Percentiles rank a stretch among this genome's conserved stretches.
Evolutionary conservation across 2,797 vertebrate genomes (phyloP).

Genomic region (Champsocephalus gunnari): DNA sequence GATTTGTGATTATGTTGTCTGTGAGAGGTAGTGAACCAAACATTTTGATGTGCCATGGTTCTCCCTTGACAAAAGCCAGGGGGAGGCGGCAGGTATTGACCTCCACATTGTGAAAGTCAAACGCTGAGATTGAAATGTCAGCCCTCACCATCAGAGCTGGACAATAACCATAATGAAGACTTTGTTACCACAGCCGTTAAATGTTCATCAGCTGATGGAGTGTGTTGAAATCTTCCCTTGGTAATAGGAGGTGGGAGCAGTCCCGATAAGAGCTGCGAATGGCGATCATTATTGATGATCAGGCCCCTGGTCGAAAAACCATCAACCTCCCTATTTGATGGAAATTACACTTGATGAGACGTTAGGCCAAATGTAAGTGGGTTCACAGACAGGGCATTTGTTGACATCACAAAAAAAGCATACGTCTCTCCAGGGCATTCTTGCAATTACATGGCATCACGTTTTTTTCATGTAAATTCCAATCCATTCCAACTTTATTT

Average conservation of each 20-base stretch:
- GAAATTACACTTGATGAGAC: conserved; percentile 47
- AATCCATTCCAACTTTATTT: no score
- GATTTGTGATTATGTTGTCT: conserved; percentile 10
- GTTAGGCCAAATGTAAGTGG: conserved; percentile 40
- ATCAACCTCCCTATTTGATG: conserved; percentile 62
- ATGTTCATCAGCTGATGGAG: conserved; percentile 64
- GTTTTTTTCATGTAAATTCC: no score
- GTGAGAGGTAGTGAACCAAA: conserved; percentile 17
- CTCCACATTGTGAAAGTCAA: conserved; percentile 64
- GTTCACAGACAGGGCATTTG: conserved; percentile 60
- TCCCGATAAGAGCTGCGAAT: conserved; percentile 41
- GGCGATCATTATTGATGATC: conserved; percentile 61
- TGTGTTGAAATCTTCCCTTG: conserved; percentile 48
- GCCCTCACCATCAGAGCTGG: conserved; percentile 48
- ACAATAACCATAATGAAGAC: conserved; percentile 71
- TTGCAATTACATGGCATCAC: background rate
- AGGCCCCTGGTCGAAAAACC: conserved; percentile 54
- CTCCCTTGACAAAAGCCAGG: conserved; percentile 14
- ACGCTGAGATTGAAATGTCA: conserved; percentile 64
- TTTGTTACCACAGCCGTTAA: conserved; percentile 63
- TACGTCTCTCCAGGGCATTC: conserved; percentile 7
- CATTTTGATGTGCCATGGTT: conserved; percentile 4
- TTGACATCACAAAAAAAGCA: conserved; percentile 26
- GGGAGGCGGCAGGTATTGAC: conserved; percentile 48
- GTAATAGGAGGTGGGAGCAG: conserved; percentile 30